Evolutionary conservation across 2,888 invertebrate genomes (phyloP).

Genomic region (Melikaiella ostensackeni): DNA sequence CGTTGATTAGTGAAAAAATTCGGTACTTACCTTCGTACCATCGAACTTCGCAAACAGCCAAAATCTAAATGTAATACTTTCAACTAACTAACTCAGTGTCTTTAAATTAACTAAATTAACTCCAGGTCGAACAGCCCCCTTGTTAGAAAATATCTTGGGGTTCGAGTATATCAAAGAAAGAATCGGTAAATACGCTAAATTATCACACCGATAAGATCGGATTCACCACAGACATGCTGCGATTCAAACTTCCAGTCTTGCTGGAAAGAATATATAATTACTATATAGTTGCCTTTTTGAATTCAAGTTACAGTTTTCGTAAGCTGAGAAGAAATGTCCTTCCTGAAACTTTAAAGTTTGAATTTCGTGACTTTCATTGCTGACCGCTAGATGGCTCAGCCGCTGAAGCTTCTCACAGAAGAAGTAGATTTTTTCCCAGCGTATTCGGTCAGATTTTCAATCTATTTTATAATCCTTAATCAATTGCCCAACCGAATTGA

Average conservation of each 20-base stretch:
- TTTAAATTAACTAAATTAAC: slow-evolving; percentile 9
- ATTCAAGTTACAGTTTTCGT: background rate
- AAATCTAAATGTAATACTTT: slow-evolving; percentile 36
- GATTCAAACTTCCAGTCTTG: slow-evolving; percentile 14
- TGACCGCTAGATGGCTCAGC: background rate
- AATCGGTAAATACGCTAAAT: slow-evolving; percentile 22
- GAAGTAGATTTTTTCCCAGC: background rate
- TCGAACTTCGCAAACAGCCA: slow-evolving; percentile 33
- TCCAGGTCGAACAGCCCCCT: background rate
- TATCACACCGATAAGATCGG: slow-evolving; percentile 37
- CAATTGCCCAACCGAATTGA: background rate
- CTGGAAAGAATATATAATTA: slow-evolving; percentile 4
- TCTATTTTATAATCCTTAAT: background rate
- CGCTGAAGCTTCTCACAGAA: background rate
- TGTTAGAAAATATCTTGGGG: slow-evolving; percentile 29
- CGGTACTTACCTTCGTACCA: slow-evolving; percentile 34
- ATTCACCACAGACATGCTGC: slow-evolving; percentile 20
- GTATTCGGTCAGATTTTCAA: background rate
- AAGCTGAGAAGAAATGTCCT: background rate
- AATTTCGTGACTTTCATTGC: background rate
- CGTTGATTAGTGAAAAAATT: slow-evolving; percentile 11
- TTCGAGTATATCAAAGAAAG: slow-evolving; percentile 18
- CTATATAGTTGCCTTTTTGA: background rate
- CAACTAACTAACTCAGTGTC: slow-evolving; percentile 21
- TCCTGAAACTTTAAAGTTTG: background rate